Evolutionary conservation across 2,113 vertebrate species (phyloP).

Genomic region (Pholis gunnellus): DNA sequence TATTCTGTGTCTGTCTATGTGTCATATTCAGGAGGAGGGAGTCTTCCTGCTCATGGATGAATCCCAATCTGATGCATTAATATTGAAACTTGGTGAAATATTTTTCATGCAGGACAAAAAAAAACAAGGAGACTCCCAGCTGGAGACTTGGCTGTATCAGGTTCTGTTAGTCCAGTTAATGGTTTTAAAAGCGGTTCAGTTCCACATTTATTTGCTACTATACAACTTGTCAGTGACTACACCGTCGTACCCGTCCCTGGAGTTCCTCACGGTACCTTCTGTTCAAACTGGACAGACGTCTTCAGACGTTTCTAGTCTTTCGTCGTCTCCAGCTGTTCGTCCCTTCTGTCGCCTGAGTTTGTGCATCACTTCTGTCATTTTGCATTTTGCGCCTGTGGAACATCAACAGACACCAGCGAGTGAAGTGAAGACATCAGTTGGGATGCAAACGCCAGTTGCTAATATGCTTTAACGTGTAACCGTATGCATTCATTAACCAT

Average conservation of each 20-base stretch:
- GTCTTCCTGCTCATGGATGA: not conserved
- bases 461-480: not conserved
- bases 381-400: slow-evolving; percentile 35
- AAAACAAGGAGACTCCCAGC: not conserved
- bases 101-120: not conserved
- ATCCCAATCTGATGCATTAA: not conserved
- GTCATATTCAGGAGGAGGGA: no score
- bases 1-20: not conserved
- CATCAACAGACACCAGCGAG: slow-evolving; percentile 10
- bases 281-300: slow-evolving; percentile 4
- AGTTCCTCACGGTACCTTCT: not conserved
- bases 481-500: not conserved
- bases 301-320: not conserved
- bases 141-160: not conserved
- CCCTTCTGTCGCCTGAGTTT: slow-evolving; percentile 27
- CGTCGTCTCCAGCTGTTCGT: slow-evolving; percentile 46
- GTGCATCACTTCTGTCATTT: slow-evolving; percentile 24
- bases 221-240: not conserved
- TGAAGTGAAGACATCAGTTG: not conserved
- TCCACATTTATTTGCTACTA: not conserved
- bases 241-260: not conserved
- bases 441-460: not conserved
- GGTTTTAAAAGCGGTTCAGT: not conserved
- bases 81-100: not conserved
- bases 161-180: not conserved